Base-by-base conservation (phyloP, 1,140 invertebrate genomes). In the Drosophila melanogaster region DNA sequence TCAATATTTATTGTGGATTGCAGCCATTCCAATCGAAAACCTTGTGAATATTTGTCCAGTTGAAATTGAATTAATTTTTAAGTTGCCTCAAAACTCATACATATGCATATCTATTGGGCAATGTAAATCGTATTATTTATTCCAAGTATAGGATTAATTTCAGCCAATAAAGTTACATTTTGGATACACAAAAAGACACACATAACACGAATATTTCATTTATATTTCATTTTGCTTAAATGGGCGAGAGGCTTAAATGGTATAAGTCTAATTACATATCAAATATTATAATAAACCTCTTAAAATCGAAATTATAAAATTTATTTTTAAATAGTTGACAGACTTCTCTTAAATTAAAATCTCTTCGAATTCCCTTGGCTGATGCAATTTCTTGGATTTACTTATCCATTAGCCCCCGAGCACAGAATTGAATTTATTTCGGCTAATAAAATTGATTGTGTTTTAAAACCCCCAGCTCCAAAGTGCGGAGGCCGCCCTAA, bases 1-100 rank as follows among this genome's bases (percentile, higher is more conserved):
- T 85, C 81, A 85, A 85, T 85, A 85, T 86, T 86, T 77, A 74
- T 65, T 57, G 47, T 73, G 53, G 53, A 62, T 56, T 74, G 38
- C 19, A 58, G 30, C 46, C 65, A 66, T 19, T 49, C 26, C 53
- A 37, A 73, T 40, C 26, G n/a, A 38, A 37, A 33, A 17, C 58
- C 47, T 51, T 56, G 12, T 41, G 26, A 47, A 15, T 69, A 35
- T 70, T 51, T 30, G 26, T 24, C 7, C n/a, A 41, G 38, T 19
- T 71, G 70, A 40, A 71, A 71, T 70, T 57, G 11, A 37, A 57
- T 70, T 15, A 69, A 66, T 47, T 51, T 66, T 55, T 38, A 55
- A 46, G 26, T 35, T 47, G 6, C 37, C 7, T n/a, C 2, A 11
- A 6, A 17, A 19, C 14, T 41, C 30, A 14, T 35, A n/a, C 30